Conservation (phyloP, 2,113 vertebrate genomes). For the Gambusia affinis region DNA sequence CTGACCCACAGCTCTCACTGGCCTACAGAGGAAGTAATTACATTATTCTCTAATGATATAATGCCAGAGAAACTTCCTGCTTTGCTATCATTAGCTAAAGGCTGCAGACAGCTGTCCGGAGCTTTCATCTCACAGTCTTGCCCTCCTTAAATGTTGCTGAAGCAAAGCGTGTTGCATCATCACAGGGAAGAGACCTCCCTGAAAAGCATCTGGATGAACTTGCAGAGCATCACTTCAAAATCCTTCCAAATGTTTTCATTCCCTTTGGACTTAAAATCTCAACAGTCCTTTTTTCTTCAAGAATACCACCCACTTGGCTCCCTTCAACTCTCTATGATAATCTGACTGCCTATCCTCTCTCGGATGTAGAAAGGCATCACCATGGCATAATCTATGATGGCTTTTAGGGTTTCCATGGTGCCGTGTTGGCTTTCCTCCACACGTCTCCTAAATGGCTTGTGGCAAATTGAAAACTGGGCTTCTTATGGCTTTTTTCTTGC, state of each 20-base stretch:
- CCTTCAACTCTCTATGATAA: background rate
- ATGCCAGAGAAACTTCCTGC: constrained; percentile 62
- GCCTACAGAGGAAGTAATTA: constrained; percentile 58
- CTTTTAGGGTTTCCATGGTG: too few relatives aligned
- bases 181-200: constrained; percentile 21
- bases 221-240: background rate
- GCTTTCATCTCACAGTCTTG: constrained; percentile 39
- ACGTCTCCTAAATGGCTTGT: too few relatives aligned
- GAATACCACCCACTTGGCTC: too few relatives aligned
- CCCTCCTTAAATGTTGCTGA: constrained; percentile 23
- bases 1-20: background rate
- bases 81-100: constrained; percentile 58
- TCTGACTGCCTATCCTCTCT: background rate
- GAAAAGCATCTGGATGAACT: background rate
- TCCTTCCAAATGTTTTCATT: background rate
- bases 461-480: too few relatives aligned
- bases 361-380: background rate
- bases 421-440: too few relatives aligned
- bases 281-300: background rate
- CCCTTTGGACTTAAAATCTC: background rate
- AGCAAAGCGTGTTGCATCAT: background rate
- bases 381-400: background rate
- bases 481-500: too few relatives aligned
- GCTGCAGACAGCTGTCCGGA: constrained; percentile 16
- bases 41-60: constrained; percentile 56